Percentiles rank a stretch among this genome's conserved stretches.
Conservation (phyloP, 2,113 vertebrate genomes). For the Lipotes vexillifer region DNA sequence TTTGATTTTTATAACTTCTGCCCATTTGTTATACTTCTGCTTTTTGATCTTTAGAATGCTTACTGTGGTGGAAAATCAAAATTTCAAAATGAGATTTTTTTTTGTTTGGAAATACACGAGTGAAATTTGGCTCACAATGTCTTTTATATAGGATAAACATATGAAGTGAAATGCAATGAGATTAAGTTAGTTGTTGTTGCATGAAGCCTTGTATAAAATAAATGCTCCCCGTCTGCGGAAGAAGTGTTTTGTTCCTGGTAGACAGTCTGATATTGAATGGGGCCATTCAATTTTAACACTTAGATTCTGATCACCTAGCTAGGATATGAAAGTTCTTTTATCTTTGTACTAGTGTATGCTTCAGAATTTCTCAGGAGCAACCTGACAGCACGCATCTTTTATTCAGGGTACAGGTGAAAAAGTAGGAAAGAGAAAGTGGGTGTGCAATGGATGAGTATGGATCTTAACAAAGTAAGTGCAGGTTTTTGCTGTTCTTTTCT, state of each 20-base stretch:
- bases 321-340: background rate
- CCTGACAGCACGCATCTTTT: background rate
- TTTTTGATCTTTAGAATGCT: background rate
- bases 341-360: background rate
- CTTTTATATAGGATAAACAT: background rate
- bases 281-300: background rate
- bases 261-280: background rate
- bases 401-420: background rate
- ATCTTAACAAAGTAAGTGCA: background rate
- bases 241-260: background rate
- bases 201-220: background rate
- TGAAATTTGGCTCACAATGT: background rate
- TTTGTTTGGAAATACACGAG: background rate
- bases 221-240: background rate
- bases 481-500: background rate
- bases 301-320: background rate
- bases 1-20: background rate
- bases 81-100: conserved; percentile 15
- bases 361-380: background rate
- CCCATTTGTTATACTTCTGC: background rate
- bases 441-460: background rate
- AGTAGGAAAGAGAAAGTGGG: background rate
- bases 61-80: background rate
- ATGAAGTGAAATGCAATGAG: background rate
- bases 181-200: background rate